Evolutionary conservation across 2,797 vertebrate species (phyloP).

Genomic region (Iguana delicatissima): DNA sequence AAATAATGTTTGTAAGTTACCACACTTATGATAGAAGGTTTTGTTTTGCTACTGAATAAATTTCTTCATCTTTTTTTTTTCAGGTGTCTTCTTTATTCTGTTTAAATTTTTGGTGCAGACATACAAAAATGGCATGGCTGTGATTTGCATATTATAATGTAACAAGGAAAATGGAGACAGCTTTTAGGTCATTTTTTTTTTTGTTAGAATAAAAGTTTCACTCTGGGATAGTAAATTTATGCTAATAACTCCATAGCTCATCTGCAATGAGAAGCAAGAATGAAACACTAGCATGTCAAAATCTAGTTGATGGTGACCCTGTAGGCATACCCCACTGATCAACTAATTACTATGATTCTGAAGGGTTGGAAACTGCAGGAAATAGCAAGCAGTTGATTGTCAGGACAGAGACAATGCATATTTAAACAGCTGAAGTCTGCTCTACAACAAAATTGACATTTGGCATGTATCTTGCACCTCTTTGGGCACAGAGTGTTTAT

Average conservation of each 20-base stretch:
- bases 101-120: not conserved
- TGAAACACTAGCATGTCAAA: conserved; percentile 20
- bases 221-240: conserved; percentile 14
- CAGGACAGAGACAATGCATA: not conserved
- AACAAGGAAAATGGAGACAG: conserved; percentile 3
- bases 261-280: conserved; percentile 12
- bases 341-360: conserved; percentile 32
- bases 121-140: not conserved
- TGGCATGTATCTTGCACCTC: not conserved
- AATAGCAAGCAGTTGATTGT: not conserved
- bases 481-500: not conserved
- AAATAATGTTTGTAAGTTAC: not conserved
- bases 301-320: conserved; percentile 17
- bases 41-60: not conserved
- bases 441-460: not conserved
- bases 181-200: not conserved
- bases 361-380: conserved; percentile 21
- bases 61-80: not conserved
- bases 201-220: not conserved
- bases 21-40: not conserved
- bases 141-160: conserved; percentile 1
- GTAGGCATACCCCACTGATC: conserved; percentile 25
- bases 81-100: not conserved
- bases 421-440: conserved; percentile 19
- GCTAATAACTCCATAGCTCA: conserved; percentile 21